Percentiles rank a stretch among this genome's conserved stretches.
These are phyloP conservation scores for Drosophila setifemur DNA, from an alignment of 1,140 invertebrate genomes.

Conservation along the genomic window DNA sequence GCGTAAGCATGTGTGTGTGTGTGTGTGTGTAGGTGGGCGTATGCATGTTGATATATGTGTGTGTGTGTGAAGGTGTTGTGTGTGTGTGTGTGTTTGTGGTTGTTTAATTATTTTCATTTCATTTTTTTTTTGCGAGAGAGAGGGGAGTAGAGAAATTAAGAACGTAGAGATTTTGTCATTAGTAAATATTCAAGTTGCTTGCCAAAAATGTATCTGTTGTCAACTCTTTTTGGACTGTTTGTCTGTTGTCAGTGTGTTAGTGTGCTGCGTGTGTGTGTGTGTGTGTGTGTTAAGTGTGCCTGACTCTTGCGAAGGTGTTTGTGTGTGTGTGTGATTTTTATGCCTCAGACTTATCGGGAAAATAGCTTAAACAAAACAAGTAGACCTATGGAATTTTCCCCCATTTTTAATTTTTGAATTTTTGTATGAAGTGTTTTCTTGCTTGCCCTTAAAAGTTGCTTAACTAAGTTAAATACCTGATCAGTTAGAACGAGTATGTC, in stretches of 20 bases:
- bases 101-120: not conserved
- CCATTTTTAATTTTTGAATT: too few relatives aligned
- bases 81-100: constrained; percentile 9
- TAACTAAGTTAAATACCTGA: constrained; percentile 72
- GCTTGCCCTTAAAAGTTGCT: constrained; percentile 15
- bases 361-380: constrained; percentile 25
- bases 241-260: constrained; percentile 54
- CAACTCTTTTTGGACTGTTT: constrained; percentile 49
- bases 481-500: constrained; percentile 39
- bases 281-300: constrained; percentile 50
- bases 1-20: constrained; percentile 59
- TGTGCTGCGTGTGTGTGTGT: constrained; percentile 25
- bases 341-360: constrained; percentile 39
- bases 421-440: constrained; percentile 6
- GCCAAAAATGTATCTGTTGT: constrained; percentile 46
- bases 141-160: constrained; percentile 68
- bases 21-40: constrained; percentile 17
- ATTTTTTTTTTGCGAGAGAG: constrained; percentile 28
- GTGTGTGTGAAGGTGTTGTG: not conserved
- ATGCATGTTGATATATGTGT: constrained; percentile 31
- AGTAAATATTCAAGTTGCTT: constrained; percentile 57
- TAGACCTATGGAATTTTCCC: constrained; percentile 13
- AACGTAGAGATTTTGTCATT: constrained; percentile 76
- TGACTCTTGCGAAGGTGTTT: constrained; percentile 45
- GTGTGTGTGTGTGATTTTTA: constrained; percentile 22